Conservation (phyloP, 2,797 vertebrate species). For the Amblyopsis hoosieri region DNA sequence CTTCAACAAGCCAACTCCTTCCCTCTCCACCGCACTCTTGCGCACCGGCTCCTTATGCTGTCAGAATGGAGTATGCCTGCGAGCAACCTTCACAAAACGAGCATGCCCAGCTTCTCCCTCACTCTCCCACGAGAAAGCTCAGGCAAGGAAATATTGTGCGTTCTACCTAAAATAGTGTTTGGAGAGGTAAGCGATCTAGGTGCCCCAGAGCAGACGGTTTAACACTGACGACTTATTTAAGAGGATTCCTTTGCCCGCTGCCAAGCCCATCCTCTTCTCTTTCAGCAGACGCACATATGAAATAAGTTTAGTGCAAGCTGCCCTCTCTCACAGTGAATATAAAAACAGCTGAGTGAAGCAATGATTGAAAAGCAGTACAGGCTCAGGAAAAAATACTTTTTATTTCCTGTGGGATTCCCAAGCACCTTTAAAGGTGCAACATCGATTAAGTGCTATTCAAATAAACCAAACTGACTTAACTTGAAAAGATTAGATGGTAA, state of each 20-base stretch:
- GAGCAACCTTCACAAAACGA: constrained; percentile 74
- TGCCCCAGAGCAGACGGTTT: constrained; percentile 78
- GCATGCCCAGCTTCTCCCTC: constrained; percentile 66
- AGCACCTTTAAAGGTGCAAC: background rate
- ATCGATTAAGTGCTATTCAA: background rate
- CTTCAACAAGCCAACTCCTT: constrained; percentile 52
- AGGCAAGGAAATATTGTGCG: constrained; percentile 74
- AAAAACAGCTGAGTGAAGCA: constrained; percentile 55
- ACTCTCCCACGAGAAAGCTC: constrained; percentile 67
- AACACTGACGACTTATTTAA: constrained; percentile 79
- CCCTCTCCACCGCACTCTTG: constrained; percentile 70
- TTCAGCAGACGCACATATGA: constrained; percentile 24
- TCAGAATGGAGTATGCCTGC: constrained; percentile 78
- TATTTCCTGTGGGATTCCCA: constrained; percentile 34
- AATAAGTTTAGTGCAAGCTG: constrained; percentile 36
- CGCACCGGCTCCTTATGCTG: constrained; percentile 75
- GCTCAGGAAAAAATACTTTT: constrained; percentile 46
- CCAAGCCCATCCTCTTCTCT: constrained; percentile 63
- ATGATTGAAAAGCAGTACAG: constrained; percentile 52
- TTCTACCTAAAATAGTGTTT: constrained; percentile 78
- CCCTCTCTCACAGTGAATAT: constrained; percentile 46
- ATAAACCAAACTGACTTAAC: no score
- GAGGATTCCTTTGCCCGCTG: constrained; percentile 68
- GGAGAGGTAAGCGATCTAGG: constrained; percentile 77
- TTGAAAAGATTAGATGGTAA: no score